phyloP scores from a whole-genome alignment of 2,113 vertebrate species.

The Cebus imitator region DNA sequence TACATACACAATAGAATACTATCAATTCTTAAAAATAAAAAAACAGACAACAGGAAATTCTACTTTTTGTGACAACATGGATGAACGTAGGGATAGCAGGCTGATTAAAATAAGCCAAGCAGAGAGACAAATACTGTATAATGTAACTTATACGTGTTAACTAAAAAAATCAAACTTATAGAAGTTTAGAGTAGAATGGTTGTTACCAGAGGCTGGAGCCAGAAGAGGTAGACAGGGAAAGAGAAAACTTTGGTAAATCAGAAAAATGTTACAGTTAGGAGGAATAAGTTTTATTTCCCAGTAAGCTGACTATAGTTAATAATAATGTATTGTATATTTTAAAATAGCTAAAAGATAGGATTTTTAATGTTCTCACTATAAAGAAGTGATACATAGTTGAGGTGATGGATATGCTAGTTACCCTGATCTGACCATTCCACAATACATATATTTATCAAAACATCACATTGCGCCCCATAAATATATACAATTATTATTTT shows the following conservation, averaged over 20 bases:
- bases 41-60: background rate
- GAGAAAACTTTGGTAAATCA: background rate
- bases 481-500: background rate
- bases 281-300: background rate
- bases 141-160: background rate
- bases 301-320: background rate
- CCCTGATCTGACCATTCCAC: background rate
- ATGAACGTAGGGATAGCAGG: background rate
- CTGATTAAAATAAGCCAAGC: background rate
- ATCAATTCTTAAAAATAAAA: background rate
- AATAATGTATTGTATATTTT: background rate
- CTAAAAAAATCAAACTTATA: background rate
- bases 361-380: background rate
- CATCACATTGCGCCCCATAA: background rate
- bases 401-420: background rate
- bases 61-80: background rate
- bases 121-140: background rate
- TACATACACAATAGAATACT: background rate
- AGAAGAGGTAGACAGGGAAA: background rate
- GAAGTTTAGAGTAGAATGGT: background rate
- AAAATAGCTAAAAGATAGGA: background rate
- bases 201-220: background rate
- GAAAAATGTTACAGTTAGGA: background rate
- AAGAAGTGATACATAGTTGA: background rate
- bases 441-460: background rate